Evolutionary conservation across 2,113 vertebrate genomes (phyloP), one percentile per base, ranked within the genome.

Genomic region (Lycaon pictus): DNA sequence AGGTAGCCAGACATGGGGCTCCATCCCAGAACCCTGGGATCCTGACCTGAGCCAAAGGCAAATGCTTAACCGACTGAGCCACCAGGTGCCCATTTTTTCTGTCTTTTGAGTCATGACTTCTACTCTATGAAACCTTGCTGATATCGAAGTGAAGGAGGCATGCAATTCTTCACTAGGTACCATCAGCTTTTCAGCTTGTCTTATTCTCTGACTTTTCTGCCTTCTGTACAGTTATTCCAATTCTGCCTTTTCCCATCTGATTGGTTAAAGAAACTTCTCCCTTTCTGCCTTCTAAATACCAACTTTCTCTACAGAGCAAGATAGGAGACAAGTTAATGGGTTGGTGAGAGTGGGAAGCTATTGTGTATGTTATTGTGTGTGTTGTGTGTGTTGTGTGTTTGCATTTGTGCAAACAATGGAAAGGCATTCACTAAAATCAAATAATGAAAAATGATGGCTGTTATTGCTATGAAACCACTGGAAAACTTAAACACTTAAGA

Each of bases 401-500:
- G 2, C 20, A 15, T 63, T 13, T 53, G 0, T 35, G 32, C 0
- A 76, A 88, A 71, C 81, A 0, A 71, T 2, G 15, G 2, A 1
- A 7, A 56, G 25, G 0, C 11, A 81, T 19, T 81, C n/a, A 55
- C 29, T 29, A 82, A 96, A 92, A 37, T 65, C 29, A 79, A 11
- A 9, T 51, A 67, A 48, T 12, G 7, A 84, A 88, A 80, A 83
- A 53, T 71, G 12, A 65, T 37, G 5, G 7, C 12, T 67, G 0
- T 16, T 22, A 55, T 3, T 37, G n/a, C 5, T 71, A 15, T 9
- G 5, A 51, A 86, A 35, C 7, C n/a, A n/a, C 0, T 65, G 48
- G 23, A 76, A 80, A 83, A 88, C 3, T 35, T 12, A 11, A 72
- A 79, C 5, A 27, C 17, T 83, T 25, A 16, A 11, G 23, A 88